These are phyloP conservation scores for Austrolebias charrua DNA, from an alignment of 2,797 vertebrate genomes.

Conservation along the genomic window DNA sequence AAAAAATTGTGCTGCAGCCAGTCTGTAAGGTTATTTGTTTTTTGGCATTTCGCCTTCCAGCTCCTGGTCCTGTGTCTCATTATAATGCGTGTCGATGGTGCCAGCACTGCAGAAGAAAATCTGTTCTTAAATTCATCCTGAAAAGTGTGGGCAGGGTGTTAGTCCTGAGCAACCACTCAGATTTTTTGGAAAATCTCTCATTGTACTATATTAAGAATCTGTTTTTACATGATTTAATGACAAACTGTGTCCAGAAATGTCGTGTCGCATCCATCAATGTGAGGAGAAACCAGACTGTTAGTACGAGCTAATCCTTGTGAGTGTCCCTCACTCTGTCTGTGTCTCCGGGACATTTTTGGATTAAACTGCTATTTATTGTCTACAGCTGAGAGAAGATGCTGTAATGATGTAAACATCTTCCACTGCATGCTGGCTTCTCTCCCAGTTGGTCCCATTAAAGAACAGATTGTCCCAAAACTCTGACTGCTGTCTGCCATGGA, in stretches of 20 bases:
- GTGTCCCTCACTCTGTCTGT: conserved; percentile 37
- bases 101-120: no score
- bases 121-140: no score
- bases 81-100: no score
- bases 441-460: conserved; percentile 60
- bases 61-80: no score
- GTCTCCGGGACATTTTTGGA: conserved; percentile 52
- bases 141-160: no score
- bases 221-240: not conserved
- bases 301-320: conserved; percentile 61
- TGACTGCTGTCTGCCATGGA: conserved; percentile 28
- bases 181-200: no score
- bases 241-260: conserved; percentile 24
- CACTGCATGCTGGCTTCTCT: conserved; percentile 31
- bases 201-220: no score
- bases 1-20: no score
- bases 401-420: conserved; percentile 4
- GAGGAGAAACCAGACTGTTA: conserved; percentile 59
- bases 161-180: no score
- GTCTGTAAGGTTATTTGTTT: no score
- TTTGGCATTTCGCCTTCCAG: no score
- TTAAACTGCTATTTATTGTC: conserved; percentile 60
- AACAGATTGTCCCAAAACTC: conserved; percentile 47
- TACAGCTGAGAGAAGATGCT: conserved; percentile 42
- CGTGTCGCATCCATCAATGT: conserved; percentile 37